Evolutionary conservation across 2,797 vertebrate genomes (phyloP), one percentile per base, ranked within the genome.

Genomic region (Erpetoichthys calabaricus): DNA sequence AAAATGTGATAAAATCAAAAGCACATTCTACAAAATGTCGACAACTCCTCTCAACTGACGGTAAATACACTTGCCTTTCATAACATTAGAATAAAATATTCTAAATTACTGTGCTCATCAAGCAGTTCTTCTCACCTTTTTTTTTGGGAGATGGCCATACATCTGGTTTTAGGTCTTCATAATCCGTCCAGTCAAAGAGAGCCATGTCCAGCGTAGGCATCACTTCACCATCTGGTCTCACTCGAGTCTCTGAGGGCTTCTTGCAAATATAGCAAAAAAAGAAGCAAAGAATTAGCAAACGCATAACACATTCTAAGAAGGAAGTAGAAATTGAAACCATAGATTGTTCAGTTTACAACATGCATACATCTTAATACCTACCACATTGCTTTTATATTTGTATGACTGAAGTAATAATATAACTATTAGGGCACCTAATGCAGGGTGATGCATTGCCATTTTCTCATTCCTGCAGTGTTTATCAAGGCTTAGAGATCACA

Each of bases 131-230:
- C 9, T 42, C 42, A 94, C 94, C 92, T 89, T 91, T 98, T 75
- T 87, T 94, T 77, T 73, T 87, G 59, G 79, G 75, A 3, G 89
- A 83, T 0, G 89, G 87, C 94, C 93, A 98, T 58, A 75, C 73
- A 46, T 96, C 89, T 4, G 89, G 92, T 68, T 88, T 97, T 80
- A 98, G 86, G 69, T 98, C 94, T 65, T 98, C 95, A 3, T 98
- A 98, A 74, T 98, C 95, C 0, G 94, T 98, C 93, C 93, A 98
- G 65, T 98, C 94, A 61, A 98, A 98, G 53, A 98, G 83, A 1
- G 89, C 69, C 95, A 98, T 98, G 69, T 98, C 93, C 66, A 98
- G 63, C 0, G 95, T 98, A 51, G 95, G 95, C 86, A 92, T 85
- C 68, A 98, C 92, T 9, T 97, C 94, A 5, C 87, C 89, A 3